Base-by-base conservation (phyloP, 2,113 vertebrate species). In the Xenopus laevis region DNA sequence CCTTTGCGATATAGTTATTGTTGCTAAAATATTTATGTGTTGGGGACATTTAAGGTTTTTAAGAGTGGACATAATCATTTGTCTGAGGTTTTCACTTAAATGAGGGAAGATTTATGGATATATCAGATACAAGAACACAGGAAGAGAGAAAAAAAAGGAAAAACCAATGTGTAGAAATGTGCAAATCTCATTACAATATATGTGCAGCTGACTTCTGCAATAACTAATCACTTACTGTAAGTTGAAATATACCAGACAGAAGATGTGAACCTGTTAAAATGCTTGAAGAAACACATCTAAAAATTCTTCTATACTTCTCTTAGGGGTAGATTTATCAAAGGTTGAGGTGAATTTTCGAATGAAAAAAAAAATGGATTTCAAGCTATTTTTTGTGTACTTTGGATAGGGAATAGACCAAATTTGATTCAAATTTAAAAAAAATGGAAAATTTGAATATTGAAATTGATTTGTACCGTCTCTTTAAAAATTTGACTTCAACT, bases 1-100 rank as follows among this genome's bases (percentile, higher is more conserved):
- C 30, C 44, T 67, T 74, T 30, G 27, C 63, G 66, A 46, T 17
- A 40, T 13, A 58, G 33, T 52, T 64, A 58, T n/a, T 16, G 21
- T 27, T 40, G 46, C 71, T 18, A 18, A 27, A 53, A 63, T 62
- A 63, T 10, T 11, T 3, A 55, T 55, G 53, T 3, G 5, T 40
- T 40, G 33, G 33, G 33, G 53, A n/a, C 18, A n/a, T 18, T 18
- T n/a, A 55, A 55, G 17, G 53, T 55, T 55, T 16, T 55, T 17
- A n/a, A 55, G 13, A 55, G 53, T 17, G 47, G 15, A 18, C 15
- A 9, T 50, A 10, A 55, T 55, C 15, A 55, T 55, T 55, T 55
- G 12, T 55, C 6, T 18, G 27, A n/a, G 46, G 60, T 52, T 18
- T 9, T 0, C 45, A 27, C 13, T 40, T 20, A 44, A 57, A 72